These are phyloP conservation scores for Sphenodon punctatus DNA, from an alignment of 2,797 vertebrate genomes.

Conservation along the genomic window DNA sequence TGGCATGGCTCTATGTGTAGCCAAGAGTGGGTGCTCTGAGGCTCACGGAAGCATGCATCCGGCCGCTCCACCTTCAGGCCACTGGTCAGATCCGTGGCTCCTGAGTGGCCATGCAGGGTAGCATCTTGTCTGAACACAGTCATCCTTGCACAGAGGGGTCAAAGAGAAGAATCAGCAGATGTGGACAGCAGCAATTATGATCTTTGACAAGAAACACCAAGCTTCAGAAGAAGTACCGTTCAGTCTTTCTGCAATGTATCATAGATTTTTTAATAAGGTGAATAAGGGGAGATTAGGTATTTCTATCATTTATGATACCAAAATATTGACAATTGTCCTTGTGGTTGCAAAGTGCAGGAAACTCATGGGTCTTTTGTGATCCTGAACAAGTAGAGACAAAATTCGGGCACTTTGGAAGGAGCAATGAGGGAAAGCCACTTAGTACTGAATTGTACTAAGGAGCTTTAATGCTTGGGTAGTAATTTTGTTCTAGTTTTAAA, in stretches of 20 bases:
- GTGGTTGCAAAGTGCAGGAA: neutral
- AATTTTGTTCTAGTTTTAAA: neutral
- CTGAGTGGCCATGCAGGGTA: too few relatives aligned
- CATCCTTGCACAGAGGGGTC: neutral
- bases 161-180: neutral
- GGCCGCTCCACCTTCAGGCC: too few relatives aligned
- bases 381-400: neutral
- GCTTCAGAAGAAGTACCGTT: neutral
- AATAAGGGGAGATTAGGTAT: neutral
- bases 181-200: neutral
- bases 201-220: neutral
- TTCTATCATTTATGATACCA: neutral
- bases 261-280: neutral
- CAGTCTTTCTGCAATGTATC: neutral
- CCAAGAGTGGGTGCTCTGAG: too few relatives aligned
- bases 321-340: neutral
- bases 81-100: too few relatives aligned
- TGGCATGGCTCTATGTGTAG: too few relatives aligned
- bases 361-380: neutral
- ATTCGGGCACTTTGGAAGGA: neutral
- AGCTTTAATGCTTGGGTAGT: neutral
- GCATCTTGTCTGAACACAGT: too few relatives aligned
- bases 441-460: neutral
- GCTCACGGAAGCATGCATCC: too few relatives aligned
- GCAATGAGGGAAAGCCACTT: neutral